Conservation (phyloP, 2,797 vertebrate genomes). For the Micromesistius poutassou region DNA sequence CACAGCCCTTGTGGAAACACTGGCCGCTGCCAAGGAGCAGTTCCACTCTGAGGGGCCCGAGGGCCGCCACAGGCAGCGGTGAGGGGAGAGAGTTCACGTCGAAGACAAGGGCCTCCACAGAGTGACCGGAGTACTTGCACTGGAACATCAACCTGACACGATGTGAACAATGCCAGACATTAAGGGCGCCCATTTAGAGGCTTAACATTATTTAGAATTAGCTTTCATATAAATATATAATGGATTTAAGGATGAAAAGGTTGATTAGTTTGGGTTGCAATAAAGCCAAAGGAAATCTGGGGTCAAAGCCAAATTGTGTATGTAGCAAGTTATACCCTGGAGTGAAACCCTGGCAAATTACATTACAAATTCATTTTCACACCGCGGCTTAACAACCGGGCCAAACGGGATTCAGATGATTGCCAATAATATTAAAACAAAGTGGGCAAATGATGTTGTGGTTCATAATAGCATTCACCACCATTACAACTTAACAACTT, state of each 20-base stretch:
- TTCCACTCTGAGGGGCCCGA: conserved; percentile 62
- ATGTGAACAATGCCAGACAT: neutral
- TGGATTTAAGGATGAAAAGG: neutral
- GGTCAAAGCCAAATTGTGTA: neutral
- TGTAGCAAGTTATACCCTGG: neutral
- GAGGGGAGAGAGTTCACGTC: conserved; percentile 62
- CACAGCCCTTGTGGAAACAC: conserved; percentile 67
- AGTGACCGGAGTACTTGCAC: conserved; percentile 62
- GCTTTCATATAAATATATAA: too few species aligned
- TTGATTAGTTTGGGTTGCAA: neutral
- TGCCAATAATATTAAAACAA: neutral
- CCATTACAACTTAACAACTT: conserved; percentile 38
- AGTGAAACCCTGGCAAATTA: neutral
- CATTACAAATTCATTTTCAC: neutral
- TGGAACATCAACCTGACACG: conserved; percentile 69
- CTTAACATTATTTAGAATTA: neutral
- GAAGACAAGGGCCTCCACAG: conserved; percentile 59
- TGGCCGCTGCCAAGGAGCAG: conserved; percentile 68
- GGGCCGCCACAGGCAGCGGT: conserved; percentile 52
- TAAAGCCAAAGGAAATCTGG: neutral
- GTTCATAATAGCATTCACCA: neutral
- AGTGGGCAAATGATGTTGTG: neutral
- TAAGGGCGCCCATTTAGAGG: neutral
- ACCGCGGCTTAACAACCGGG: neutral
- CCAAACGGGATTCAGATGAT: neutral